Base-by-base conservation (phyloP, 37 sponge, comb jelly and placozoan genomes). In the Ianthella basta region DNA sequence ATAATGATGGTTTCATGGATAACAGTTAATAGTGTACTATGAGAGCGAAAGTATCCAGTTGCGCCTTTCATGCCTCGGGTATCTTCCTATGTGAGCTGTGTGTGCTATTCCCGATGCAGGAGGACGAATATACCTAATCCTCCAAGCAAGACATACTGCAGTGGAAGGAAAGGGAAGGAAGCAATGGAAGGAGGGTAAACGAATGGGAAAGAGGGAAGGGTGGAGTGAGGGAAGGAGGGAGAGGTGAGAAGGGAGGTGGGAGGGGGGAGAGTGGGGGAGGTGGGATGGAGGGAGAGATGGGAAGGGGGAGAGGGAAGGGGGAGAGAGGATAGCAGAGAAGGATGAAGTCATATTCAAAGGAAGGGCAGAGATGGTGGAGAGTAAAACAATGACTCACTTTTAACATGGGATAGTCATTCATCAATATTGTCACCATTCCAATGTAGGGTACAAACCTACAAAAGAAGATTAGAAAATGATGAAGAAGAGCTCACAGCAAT, bases 351-450 rank as follows among this genome's bases (percentile, higher is more conserved):
- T n/a, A n/a, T n/a, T n/a, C n/a, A 15, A 15, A 20, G 15, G 18
- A 15, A 57, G 14, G 20, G 57, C 41, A 69, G 56, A 24, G 30
- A 64, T 16, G 3, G 35, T 23, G 27, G n/a, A 77, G 41, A 12
- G 50, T 4, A 55, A 30, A 20, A 0, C 5, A 16, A 70, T 5
- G 5, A 35, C 80, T 18, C 29, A 93, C 94, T 90, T 99, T 99
- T 34, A 99, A 83, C 72, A 55, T 89, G 4, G 99, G 99, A 78
- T 99, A 97, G 61, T 99, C 99, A 92, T 99, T 99, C 99, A 99
- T 99, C 70, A 95, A 34, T 41, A 99, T 99, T 8, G 99, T 99
- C 37, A 99, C 97, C 97, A 99, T 99, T 34, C 99, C 99, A 84
- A 99, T 87, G 84, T 95, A 97, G 0, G 99, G 99, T 25, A 99